Conservation (phyloP, 1,140 invertebrate genomes). For the Mya arenaria region DNA sequence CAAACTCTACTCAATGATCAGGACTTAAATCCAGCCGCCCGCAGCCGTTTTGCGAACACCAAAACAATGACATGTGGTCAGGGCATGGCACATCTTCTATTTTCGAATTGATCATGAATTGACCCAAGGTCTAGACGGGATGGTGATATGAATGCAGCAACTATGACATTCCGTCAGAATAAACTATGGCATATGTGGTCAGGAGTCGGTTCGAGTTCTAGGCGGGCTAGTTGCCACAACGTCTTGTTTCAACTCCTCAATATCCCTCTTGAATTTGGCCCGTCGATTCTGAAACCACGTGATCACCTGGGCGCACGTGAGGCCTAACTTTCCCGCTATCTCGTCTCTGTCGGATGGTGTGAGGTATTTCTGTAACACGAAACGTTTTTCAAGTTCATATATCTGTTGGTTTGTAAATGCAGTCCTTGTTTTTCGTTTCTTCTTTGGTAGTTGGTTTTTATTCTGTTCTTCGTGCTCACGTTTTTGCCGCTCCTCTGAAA, state of each 20-base stretch:
- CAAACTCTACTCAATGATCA: too few relatives aligned
- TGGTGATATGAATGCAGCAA: too few relatives aligned
- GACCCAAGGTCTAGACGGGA: too few relatives aligned
- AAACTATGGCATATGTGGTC: too few relatives aligned
- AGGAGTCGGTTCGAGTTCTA: too few relatives aligned
- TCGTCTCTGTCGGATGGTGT: constrained; percentile 47
- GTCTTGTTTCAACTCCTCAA: constrained; percentile 56
- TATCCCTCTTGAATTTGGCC: constrained; percentile 53
- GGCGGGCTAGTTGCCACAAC: constrained; percentile 31
- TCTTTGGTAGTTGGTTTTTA: constrained; percentile 40
- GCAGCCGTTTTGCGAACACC: too few relatives aligned
- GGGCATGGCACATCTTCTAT: too few relatives aligned
- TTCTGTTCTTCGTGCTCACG: constrained; percentile 26
- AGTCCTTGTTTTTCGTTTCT: constrained; percentile 54
- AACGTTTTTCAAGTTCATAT: constrained; percentile 54
- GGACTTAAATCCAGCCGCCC: too few relatives aligned
- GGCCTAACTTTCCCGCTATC: constrained; percentile 36
- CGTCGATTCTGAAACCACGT: constrained; percentile 55
- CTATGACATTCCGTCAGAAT: too few relatives aligned
- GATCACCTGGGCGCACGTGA: constrained; percentile 47
- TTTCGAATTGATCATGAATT: too few relatives aligned
- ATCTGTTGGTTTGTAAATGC: constrained; percentile 56
- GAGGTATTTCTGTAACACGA: constrained; percentile 50
- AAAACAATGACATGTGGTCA: too few relatives aligned
- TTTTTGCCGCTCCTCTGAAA: constrained; percentile 27